Evolutionary conservation across 2,113 vertebrate genomes (phyloP).

Genomic region (Notechis scutatus): DNA sequence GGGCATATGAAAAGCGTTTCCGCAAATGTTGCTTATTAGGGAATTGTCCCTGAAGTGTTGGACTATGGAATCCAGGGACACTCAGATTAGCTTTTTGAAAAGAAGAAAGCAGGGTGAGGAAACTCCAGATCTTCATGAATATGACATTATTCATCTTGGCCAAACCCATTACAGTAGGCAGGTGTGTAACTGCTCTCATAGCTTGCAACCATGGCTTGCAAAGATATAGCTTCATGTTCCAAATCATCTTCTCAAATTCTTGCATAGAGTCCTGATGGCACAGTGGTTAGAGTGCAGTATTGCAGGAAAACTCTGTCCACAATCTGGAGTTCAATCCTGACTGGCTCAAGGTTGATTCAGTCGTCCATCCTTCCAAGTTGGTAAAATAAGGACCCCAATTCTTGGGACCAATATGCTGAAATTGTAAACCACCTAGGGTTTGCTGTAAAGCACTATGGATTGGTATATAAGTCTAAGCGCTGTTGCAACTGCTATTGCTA

Average conservation of each 20-base stretch:
- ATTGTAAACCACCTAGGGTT: no score
- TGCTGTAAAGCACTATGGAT: no score
- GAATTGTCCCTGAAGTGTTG: conserved; percentile 77
- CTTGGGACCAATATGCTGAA: no score
- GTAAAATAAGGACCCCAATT: no score
- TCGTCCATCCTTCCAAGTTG: no score
- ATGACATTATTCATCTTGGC: neutral
- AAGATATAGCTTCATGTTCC: neutral
- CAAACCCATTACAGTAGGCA: neutral
- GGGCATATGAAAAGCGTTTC: conserved; percentile 75
- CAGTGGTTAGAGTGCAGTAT: no score
- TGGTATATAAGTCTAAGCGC: neutral
- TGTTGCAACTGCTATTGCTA: neutral
- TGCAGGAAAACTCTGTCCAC: no score
- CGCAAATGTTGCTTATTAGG: conserved; percentile 77
- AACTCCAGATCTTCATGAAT: neutral
- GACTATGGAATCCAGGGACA: conserved; percentile 68
- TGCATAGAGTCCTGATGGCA: neutral
- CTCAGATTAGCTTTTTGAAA: conserved; percentile 66
- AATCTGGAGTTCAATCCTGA: no score
- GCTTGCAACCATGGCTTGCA: neutral
- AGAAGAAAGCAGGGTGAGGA: conserved; percentile 9
- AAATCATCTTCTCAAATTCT: neutral
- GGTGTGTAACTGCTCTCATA: neutral
- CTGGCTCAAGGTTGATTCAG: no score